A percentile compares a stretch with the other conserved stretches of the same genome.
These are phyloP conservation scores for Cephonodes hylas DNA, from an alignment of 2,888 invertebrate species.

Conservation along the genomic window DNA sequence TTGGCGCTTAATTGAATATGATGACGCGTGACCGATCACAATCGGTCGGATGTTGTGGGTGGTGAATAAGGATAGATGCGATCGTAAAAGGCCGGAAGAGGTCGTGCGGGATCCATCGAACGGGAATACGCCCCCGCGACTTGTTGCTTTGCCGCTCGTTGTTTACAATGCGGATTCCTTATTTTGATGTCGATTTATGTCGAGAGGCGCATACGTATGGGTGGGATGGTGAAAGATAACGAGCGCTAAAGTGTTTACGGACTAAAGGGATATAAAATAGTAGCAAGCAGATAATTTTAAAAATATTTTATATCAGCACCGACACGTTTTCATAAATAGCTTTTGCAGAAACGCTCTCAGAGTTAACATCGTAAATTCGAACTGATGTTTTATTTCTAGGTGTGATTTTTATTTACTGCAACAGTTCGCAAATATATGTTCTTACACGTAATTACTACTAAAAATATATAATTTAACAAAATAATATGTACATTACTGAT, in stretches of 20 bases:
- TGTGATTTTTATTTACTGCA: background rate
- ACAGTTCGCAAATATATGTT: too few relatives aligned
- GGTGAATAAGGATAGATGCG: conserved; percentile 38
- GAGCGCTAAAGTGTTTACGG: background rate
- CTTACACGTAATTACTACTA: too few relatives aligned
- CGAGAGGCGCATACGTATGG: conserved; percentile 36
- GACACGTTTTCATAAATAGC: background rate
- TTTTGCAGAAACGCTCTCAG: background rate
- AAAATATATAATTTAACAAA: background rate
- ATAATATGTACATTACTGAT: background rate
- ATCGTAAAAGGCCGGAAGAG: conserved; percentile 52
- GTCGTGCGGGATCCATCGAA: conserved; percentile 42
- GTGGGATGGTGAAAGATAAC: conserved; percentile 37
- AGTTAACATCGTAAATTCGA: background rate
- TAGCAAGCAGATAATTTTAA: background rate
- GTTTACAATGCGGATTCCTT: conserved; percentile 55
- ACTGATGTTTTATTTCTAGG: background rate
- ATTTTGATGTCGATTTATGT: conserved; percentile 45
- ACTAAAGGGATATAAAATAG: background rate
- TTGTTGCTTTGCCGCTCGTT: conserved; percentile 62
- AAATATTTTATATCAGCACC: background rate
- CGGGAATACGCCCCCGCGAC: conserved; percentile 45
- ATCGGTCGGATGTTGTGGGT: conserved; percentile 32
- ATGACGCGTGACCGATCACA: conserved; percentile 30
- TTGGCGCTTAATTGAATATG: conserved; percentile 6